Evolutionary conservation across 2,888 invertebrate genomes (phyloP), one percentile per base, ranked within the genome.

Genomic region (Notodonta dromedarius): DNA sequence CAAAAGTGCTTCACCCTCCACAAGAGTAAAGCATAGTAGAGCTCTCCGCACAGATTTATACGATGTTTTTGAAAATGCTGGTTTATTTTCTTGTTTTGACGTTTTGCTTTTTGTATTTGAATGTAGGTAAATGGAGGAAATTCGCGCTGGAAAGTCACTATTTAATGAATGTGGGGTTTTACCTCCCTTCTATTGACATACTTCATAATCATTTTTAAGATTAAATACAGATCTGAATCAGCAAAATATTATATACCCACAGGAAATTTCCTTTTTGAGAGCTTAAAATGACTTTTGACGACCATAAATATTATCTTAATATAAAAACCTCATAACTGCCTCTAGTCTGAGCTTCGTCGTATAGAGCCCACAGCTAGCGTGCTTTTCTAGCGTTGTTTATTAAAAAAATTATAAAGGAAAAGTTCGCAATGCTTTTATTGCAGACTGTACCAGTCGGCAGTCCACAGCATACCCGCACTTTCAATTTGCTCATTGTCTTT

Each of bases 401-500:
- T 42, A 46, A n/a, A 46, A 46, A 46, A 46, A 12, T 5, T n/a
- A n/a, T 11, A 42, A 46, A 46, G 5, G 6, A n/a, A 46, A 46
- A 46, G 53, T 40, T 14, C 9, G 8, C 13, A 14, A 66, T 61
- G 16, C 70, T 75, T 70, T 35, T 7, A 56, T 61, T 4, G 7
- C 24, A n/a, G 40, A 57, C 50, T 56, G 66, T 73, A 73, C 65
- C 8, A 57, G 67, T 59, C 46, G 13, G 32, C 54, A 53, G 66
- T 58, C 46, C 53, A 54, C 54, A 53, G 35, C n/a, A 46, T 51
- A 56, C 58, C 62, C 61, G 55, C 66, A 74, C 79, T 83, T 83
- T 80, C 79, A 81, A 84, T 84, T 80, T 76, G 65, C 64, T 74
- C 76, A 80, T 84, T 83, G 83, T 84, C 79, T 80, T 77, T 76